A percentile compares a stretch with the other conserved stretches of the same genome.
These are phyloP conservation scores for Hippocampus barbouri DNA, from an alignment of 2,113 vertebrate species.

Conservation along the genomic window DNA sequence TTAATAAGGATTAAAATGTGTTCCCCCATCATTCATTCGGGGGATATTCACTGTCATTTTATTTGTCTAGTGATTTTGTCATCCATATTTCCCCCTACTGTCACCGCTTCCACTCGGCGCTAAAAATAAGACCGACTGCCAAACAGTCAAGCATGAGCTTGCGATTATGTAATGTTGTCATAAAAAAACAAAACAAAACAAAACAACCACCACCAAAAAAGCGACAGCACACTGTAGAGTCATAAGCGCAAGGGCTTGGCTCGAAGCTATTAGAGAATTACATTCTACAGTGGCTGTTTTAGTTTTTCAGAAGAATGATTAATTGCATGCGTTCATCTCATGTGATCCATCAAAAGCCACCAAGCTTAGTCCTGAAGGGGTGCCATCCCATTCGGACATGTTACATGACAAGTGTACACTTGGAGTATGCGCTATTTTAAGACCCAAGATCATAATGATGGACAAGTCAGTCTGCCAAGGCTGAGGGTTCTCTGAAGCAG, in stretches of 20 bases:
- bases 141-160: constrained; percentile 18
- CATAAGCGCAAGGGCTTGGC: constrained; percentile 16
- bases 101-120: not conserved
- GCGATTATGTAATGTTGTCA: constrained; percentile 37
- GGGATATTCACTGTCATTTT: not conserved
- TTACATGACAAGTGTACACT: constrained; percentile 54
- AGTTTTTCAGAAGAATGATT: constrained; percentile 3
- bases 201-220: constrained; percentile 3
- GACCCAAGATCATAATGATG: constrained; percentile 43
- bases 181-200: constrained; percentile 3
- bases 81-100: constrained; percentile 1
- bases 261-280: not conserved
- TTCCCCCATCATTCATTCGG: not conserved
- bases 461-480: constrained; percentile 51
- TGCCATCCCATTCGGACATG: constrained; percentile 35
- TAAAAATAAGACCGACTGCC: constrained; percentile 4
- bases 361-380: constrained; percentile 3
- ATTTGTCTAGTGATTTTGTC: not conserved
- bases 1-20: not conserved
- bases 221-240: constrained; percentile 14
- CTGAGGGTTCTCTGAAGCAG: constrained; percentile 36
- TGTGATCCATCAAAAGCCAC: not conserved
- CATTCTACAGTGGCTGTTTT: not conserved
- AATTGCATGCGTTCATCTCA: not conserved
- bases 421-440: constrained; percentile 65